Evolutionary conservation across 64 coral and sea anemone genomes (phyloP).

Genomic region (Hydrozoanthus tunicans): DNA sequence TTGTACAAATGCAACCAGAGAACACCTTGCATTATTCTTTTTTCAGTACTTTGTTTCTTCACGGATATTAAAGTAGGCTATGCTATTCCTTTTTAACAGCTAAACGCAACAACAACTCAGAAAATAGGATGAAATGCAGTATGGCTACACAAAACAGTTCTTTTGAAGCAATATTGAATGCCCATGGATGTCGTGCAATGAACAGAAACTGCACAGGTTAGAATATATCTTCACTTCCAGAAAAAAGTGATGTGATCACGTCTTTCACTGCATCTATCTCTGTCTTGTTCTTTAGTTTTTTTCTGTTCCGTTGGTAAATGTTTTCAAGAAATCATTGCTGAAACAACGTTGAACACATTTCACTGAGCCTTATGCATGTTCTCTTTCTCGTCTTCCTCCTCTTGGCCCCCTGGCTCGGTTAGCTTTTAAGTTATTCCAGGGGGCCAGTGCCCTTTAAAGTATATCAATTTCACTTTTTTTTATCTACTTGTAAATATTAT

Average conservation of each 20-base stretch:
- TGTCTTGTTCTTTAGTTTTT: conserved; percentile 3
- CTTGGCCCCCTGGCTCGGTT: too few relatives aligned
- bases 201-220: conserved; percentile 25
- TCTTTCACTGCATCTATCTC: neutral
- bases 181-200: neutral
- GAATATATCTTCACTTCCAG: conserved; percentile 26
- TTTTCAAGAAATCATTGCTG: conserved; percentile 1
- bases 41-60: too few relatives aligned
- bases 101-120: too few relatives aligned
- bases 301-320: neutral
- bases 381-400: too few relatives aligned
- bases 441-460: too few relatives aligned
- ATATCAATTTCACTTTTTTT: too few relatives aligned
- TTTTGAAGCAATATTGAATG: neutral
- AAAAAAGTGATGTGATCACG: neutral
- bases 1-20: too few relatives aligned
- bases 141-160: conserved; percentile 1
- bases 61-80: too few relatives aligned
- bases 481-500: too few relatives aligned
- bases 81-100: too few relatives aligned
- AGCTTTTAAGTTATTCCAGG: too few relatives aligned
- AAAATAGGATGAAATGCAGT: neutral
- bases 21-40: too few relatives aligned
- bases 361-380: neutral
- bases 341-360: neutral